These are phyloP conservation scores for Lasius platythorax DNA, from an alignment of 2,888 invertebrate species.

Conservation along the genomic window DNA sequence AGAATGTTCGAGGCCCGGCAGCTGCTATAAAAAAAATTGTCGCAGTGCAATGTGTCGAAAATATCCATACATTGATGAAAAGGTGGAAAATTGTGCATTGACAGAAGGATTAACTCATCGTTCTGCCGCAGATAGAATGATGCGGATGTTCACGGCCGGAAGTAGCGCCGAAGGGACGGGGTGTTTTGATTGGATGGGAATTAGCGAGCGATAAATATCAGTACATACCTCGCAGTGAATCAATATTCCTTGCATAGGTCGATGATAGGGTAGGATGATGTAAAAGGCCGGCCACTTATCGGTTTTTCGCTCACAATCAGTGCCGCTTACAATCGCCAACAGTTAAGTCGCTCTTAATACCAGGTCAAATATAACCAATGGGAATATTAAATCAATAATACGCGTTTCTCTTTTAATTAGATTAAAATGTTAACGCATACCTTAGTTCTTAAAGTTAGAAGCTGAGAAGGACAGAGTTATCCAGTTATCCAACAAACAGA, in stretches of 20 bases:
- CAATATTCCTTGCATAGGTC: background rate
- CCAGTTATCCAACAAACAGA: background rate
- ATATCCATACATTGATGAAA: too few relatives aligned
- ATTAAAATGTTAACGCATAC: background rate
- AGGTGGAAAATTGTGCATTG: too few relatives aligned
- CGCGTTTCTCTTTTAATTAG: conserved; percentile 3
- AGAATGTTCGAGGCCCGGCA: too few relatives aligned
- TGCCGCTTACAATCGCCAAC: conserved; percentile 4
- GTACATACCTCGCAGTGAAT: background rate
- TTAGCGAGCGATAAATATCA: conserved; percentile 32
- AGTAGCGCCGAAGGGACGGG: background rate
- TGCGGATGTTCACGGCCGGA: background rate
- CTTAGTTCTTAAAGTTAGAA: background rate
- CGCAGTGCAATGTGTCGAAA: too few relatives aligned
- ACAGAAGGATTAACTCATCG: conserved; percentile 16
- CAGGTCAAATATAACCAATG: background rate
- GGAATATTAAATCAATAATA: conserved; percentile 26
- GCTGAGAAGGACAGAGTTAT: background rate
- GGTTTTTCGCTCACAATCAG: conserved; percentile 5
- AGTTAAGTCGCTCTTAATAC: conserved; percentile 23
- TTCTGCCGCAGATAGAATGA: conserved; percentile 1
- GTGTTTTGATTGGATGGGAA: background rate
- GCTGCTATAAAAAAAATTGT: too few relatives aligned
- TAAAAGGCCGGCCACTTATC: conserved; percentile 5
- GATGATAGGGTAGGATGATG: background rate